phyloP scores from a whole-genome alignment of 2,888 invertebrate genomes.

The Brachypalpus laphriformis region DNA sequence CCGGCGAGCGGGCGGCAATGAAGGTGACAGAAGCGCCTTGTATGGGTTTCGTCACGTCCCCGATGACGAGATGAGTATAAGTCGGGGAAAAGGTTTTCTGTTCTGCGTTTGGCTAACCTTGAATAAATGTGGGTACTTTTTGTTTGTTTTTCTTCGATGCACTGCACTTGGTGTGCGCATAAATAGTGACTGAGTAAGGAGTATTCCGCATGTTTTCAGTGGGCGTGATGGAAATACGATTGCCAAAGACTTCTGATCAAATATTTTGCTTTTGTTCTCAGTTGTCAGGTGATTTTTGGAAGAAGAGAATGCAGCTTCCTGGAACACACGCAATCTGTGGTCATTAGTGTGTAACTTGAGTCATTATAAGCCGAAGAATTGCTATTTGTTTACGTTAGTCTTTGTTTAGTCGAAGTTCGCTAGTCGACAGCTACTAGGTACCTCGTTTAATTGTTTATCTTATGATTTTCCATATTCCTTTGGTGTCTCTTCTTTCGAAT shows the following conservation, averaged over 20 bases:
- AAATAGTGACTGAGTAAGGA: background rate
- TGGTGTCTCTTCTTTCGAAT: background rate
- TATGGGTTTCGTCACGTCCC: slow-evolving; percentile 34
- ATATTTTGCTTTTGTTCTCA: background rate
- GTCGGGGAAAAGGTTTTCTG: background rate
- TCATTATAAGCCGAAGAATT: background rate
- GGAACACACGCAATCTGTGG: background rate
- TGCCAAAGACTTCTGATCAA: background rate
- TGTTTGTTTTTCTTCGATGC: slow-evolving; percentile 6
- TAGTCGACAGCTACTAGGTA: no score
- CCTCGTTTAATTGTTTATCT: background rate
- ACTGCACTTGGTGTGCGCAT: slow-evolving; percentile 30
- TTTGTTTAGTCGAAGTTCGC: background rate
- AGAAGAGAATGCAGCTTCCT: background rate
- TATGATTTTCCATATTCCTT: background rate
- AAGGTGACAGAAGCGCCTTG: background rate
- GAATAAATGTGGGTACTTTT: slow-evolving; percentile 29
- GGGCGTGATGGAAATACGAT: background rate
- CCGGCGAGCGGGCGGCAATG: slow-evolving; percentile 34
- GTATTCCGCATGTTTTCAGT: background rate
- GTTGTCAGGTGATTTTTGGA: background rate
- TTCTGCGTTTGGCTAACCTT: slow-evolving; percentile 42
- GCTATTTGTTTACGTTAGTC: background rate
- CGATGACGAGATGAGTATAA: slow-evolving; percentile 44
- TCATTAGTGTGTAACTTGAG: background rate